Base-by-base conservation (phyloP, 2,888 invertebrate species). In the Drosophila mayaguana region DNA sequence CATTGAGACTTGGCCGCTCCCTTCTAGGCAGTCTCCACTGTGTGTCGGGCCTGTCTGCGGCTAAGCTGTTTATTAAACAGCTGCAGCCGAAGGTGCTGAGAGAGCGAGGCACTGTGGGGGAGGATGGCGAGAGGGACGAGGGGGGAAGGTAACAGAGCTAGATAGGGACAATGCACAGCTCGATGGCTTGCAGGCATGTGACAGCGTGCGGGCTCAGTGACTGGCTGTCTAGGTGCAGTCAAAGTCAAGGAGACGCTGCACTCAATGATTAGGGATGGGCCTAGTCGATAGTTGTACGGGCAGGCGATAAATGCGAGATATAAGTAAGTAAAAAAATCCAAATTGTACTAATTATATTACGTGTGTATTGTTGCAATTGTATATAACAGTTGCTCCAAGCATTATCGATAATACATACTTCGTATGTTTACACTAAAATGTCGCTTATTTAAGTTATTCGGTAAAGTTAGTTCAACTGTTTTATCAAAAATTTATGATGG, bases 61-160 rank as follows among this genome's bases (percentile, higher is more conserved):
- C 78, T 78, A 78, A 78, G 69, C 78, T 74, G 79, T 79, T 66
- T 74, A 77, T 75, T 77, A 77, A 75, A 62, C 46, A 38, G 25
- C 16, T 20, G 59, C 38, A 20, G 6, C 18, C 32, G 20, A 16
- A 18, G 42, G 28, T 28, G 38, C 25, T 38, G 34, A 7, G 55
- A 3, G 42, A 18, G 9, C 12, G 11, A 3, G 32, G 6, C 64
- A 20, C 36, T 38, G 9, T 12, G n/a, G 2, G 22, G 22, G 11
- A 25, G 11, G 1, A 0, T 32, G 32, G 9, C 9, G 40, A 18
- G 40, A 22, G 5, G 12, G 3, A 1, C 1, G 7, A 16, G 2
- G 8, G 28, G 6, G 16, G 1, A 40, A 1, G 4, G 25, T 9
- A 32, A n/a, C 46, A 20, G 46, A 16, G 57, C 42, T 50, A 57